Conservation (phyloP, 2,888 invertebrate species). For the Melanchra persicariae region DNA sequence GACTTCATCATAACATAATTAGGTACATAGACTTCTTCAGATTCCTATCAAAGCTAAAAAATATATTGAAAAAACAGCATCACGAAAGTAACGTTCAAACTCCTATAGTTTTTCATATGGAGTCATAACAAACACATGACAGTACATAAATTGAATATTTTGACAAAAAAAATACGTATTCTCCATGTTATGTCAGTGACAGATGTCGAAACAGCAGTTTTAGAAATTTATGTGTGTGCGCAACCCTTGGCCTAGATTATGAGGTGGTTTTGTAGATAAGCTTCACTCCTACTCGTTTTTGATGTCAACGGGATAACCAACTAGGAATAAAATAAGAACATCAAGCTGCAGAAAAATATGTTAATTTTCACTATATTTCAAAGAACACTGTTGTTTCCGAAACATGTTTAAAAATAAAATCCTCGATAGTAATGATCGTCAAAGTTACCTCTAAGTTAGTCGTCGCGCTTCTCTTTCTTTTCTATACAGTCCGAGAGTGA, state of each 20-base stretch:
- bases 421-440: too few species aligned
- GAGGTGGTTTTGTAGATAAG: slow-evolving; percentile 12
- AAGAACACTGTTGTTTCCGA: too few species aligned
- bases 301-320: not conserved
- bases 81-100: not conserved
- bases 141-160: slow-evolving; percentile 60
- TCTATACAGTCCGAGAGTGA: too few species aligned
- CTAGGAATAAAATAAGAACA: not conserved
- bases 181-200: slow-evolving; percentile 56
- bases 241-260: slow-evolving; percentile 45
- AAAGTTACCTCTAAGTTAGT: too few species aligned
- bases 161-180: slow-evolving; percentile 48
- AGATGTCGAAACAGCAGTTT: slow-evolving; percentile 59
- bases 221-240: slow-evolving; percentile 46
- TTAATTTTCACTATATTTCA: too few species aligned
- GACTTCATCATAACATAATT: too few species aligned
- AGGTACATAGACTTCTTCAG: not conserved
- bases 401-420: too few species aligned
- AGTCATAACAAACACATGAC: slow-evolving; percentile 53
- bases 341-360: too few species aligned
- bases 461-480: too few species aligned
- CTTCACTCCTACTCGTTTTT: not conserved
- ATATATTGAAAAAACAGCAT: not conserved
- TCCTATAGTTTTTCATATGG: slow-evolving; percentile 21
- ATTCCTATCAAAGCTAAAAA: not conserved